phyloP scores from a whole-genome alignment of 2,888 invertebrate species.

The Stenodema calcarata region DNA sequence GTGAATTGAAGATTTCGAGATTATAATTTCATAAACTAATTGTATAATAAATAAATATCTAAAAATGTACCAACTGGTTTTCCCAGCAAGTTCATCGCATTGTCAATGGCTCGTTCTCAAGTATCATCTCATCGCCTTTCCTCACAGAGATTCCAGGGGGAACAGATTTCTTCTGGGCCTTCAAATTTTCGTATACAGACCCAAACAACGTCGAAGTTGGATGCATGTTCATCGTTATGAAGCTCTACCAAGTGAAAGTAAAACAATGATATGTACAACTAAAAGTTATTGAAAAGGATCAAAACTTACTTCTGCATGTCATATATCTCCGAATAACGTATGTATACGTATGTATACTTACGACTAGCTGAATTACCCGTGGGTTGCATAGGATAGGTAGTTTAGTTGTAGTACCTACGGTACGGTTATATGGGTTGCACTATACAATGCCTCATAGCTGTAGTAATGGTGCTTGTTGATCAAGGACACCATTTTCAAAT shows the following conservation, averaged over 20 bases:
- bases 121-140: neutral
- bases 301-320: no score
- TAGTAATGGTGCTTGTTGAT: no score
- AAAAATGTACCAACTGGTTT: neutral
- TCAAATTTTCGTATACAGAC: neutral
- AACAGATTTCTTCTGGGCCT: neutral
- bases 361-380: no score
- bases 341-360: no score
- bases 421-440: no score
- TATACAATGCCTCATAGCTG: no score
- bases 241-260: neutral
- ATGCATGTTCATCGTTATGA: neutral
- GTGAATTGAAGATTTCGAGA: no score
- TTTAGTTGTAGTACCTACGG: no score
- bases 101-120: neutral
- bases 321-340: no score
- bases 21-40: neutral
- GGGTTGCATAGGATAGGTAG: no score
- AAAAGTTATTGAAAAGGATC: neutral
- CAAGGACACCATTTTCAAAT: no score
- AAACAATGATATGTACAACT: neutral
- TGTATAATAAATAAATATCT: neutral
- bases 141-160: neutral
- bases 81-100: neutral
- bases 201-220: neutral